A percentile compares a stretch with the other conserved stretches of the same genome.
Evolutionary conservation across 92 coral and sea anemone species (phyloP).

Genomic region (Porites cylindrica): DNA sequence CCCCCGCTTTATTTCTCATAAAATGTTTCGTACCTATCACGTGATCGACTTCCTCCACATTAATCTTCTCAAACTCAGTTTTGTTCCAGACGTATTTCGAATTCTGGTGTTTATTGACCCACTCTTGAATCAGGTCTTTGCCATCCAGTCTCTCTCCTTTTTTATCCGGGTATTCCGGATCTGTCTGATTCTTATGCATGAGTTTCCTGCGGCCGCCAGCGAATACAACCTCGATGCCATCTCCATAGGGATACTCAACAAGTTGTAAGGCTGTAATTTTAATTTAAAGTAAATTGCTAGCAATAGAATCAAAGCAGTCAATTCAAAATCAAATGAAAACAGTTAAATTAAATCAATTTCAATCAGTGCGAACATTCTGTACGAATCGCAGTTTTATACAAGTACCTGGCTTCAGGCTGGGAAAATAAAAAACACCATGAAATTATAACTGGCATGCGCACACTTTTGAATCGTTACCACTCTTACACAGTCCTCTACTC

Average conservation of each 20-base stretch:
- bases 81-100: constrained; percentile 86
- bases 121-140: constrained; percentile 75
- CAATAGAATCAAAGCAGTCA: no score
- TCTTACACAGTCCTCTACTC: no score
- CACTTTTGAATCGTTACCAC: no score
- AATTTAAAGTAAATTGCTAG: no score
- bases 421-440: no score
- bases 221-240: constrained; percentile 88
- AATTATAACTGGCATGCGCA: no score
- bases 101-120: constrained; percentile 57
- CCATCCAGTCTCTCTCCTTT: constrained; percentile 74
- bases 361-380: no score
- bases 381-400: no score
- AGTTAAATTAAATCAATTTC: no score
- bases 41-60: constrained; percentile 72
- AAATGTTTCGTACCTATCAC: constrained; percentile 71
- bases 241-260: constrained; percentile 77
- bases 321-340: no score
- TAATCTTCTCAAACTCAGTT: constrained; percentile 75
- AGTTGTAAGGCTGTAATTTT: constrained; percentile 73
- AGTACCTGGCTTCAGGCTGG: no score
- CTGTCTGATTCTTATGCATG: constrained; percentile 48
- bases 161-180: constrained; percentile 71
- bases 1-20: no score
- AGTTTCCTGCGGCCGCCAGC: constrained; percentile 84